Base-by-base conservation (phyloP, 1,140 invertebrate genomes). In the Galendromus occidentalis region DNA sequence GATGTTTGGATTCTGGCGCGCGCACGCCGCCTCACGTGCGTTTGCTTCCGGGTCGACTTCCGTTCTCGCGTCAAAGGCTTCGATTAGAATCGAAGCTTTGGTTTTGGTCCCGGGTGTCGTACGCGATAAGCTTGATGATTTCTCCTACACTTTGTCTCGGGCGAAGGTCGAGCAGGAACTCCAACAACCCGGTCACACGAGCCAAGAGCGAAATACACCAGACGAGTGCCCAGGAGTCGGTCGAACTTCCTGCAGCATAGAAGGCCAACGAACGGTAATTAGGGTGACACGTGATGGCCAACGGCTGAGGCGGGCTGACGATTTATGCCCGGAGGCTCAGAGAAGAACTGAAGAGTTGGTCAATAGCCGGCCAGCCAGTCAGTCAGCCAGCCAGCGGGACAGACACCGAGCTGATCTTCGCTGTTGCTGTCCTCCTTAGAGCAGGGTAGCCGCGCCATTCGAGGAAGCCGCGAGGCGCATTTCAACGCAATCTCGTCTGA, bases 201-300 rank as follows among this genome's bases (percentile, higher is more conserved):
- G 9, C 33, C 33, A 39, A 39, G 33, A 39, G 33, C 33, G 33
- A 39, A 9, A 39, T 39, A 39, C 33, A 39, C 33, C 33, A 39
- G 33, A 6, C 33, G 33, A 39, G 4, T 9, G 33, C 4, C 4
- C 4, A 4, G n/a, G 33, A 9, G 33, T 6, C 33, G 9, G 33
- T 9, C 9, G 33, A 39, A 39, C 33, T 39, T 39, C 33, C 33
- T 39, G 33, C 33, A 39, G 14, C 45, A 47, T 5, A 47, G 51
- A 25, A 22, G 14, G 51, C 14, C 51, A 25, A 14, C 22, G 51
- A 33, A 25, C 22, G 51, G 14, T 59, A 59, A 59, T 59, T 59
- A 59, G 51, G 25, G 51, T 29, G 51, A 59, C 51, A 59, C 51
- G 51, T 59, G 51, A 59, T 59, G 51, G 51, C 51, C 51, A 59